Base-by-base conservation (phyloP, 2,888 invertebrate species). In the Acanthosoma haemorrhoidale region DNA sequence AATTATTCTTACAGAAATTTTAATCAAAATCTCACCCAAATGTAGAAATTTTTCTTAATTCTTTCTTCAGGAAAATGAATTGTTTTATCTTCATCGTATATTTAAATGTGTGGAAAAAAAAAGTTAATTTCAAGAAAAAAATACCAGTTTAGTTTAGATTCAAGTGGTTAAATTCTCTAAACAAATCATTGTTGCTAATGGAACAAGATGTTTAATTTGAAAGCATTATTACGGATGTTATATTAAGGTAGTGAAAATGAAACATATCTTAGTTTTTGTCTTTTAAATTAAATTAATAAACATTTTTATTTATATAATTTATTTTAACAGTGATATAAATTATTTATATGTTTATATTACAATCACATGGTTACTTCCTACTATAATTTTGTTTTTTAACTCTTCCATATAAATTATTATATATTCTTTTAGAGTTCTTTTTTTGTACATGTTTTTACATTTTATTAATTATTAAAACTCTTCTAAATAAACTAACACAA, bases 241-340 rank as follows among this genome's bases (percentile, higher is more conserved):
- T 51, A 51, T 25, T 25, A 51, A 51, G 21, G 51, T 51, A 51
- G 29, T 25, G 51, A 51, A 25, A 51, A 29, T 2, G 32, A 41
- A n/a, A n/a, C n/a, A n/a, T n/a, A n/a, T n/a, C n/a, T n/a, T n/a
- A n/a, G 2, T n/a, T 25, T 51, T 51, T 25, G 51, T 18, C 29
- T 51, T 21, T 51, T 51, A n/a, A n/a, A n/a, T 21, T 51, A 51
- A 51, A 51, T 51, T 51, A 51, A 51, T 51, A 51, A 51, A 51
- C n/a, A 25, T 13, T 51, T 51, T 51, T 51, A 51, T 51, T 51
- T 25, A 51, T 25, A 51, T 51, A 21, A 51, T 51, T 51, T 51
- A 51, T n/a, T 51, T 51, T n/a, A 51, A 51, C 51, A 25, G 51
- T 51, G 51, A 51, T 51, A 51, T 51, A 51, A 51, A 51, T 51